A percentile compares a stretch with the other conserved stretches of the same genome.
Evolutionary conservation across 2,888 invertebrate genomes (phyloP).

Genomic region (Baronia brevicornis): DNA sequence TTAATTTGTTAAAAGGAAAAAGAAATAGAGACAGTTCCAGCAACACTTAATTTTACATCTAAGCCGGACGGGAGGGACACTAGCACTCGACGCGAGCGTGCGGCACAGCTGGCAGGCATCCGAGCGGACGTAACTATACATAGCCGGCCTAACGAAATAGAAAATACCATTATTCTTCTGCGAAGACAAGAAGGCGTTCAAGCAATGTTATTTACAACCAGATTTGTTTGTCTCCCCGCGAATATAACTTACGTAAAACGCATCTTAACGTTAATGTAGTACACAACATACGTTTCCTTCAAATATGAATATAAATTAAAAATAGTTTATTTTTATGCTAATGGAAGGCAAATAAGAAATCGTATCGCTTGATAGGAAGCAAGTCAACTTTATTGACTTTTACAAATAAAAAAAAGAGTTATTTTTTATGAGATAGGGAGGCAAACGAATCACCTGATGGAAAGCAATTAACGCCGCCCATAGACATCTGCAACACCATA

Average conservation of each 20-base stretch:
- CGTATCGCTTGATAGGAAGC: background rate
- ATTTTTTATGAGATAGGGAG: too few species aligned
- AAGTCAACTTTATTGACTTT: too few species aligned
- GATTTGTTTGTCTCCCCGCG: slow-evolving; percentile 55
- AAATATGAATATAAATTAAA: too few species aligned
- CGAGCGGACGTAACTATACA: slow-evolving; percentile 62
- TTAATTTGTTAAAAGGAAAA: too few species aligned
- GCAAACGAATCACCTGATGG: too few species aligned
- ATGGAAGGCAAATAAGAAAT: too few species aligned
- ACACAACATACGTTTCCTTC: too few species aligned
- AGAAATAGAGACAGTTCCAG: slow-evolving; percentile 45
- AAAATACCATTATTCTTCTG: slow-evolving; percentile 71
- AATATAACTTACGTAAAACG: slow-evolving; percentile 32
- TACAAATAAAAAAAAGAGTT: too few species aligned
- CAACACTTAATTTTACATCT: slow-evolving; percentile 45
- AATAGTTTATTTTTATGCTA: too few species aligned
- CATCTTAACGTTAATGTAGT: background rate
- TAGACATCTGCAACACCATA: too few species aligned
- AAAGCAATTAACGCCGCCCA: too few species aligned
- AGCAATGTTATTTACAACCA: slow-evolving; percentile 67
- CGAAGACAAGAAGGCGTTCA: slow-evolving; percentile 69
- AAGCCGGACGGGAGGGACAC: slow-evolving; percentile 41
- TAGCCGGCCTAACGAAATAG: slow-evolving; percentile 68
- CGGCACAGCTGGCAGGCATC: slow-evolving; percentile 66
- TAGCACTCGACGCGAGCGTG: slow-evolving; percentile 33